These are phyloP conservation scores for Phalanger gymnotis DNA, from an alignment of 2,797 vertebrate genomes.

Conservation along the genomic window DNA sequence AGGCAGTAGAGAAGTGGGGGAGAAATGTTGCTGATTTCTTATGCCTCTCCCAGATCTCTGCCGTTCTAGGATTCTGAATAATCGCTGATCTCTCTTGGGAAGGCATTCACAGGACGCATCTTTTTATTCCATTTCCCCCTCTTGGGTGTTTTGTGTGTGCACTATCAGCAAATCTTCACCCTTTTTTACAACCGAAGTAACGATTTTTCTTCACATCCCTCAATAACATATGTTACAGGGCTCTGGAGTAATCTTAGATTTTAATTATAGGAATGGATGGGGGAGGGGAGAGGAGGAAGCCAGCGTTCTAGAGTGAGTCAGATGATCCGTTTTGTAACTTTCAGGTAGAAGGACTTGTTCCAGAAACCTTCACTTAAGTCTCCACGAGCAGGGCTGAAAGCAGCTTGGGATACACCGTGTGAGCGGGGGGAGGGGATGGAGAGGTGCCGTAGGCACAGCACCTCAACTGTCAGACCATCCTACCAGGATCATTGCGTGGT, in stretches of 20 bases:
- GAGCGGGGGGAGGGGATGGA: not conserved
- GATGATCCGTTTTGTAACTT: conserved; percentile 45
- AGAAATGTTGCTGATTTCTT: not conserved
- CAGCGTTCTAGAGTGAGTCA: not conserved
- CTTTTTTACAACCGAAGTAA: not conserved
- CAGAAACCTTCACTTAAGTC: conserved; percentile 1
- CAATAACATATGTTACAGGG: conserved; percentile 8
- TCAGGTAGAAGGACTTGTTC: conserved; percentile 13
- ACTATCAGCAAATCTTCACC: conserved; percentile 36
- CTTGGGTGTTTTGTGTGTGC: conserved; percentile 37
- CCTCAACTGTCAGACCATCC: not conserved
- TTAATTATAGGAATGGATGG: conserved; percentile 57
- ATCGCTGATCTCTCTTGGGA: conserved; percentile 10
- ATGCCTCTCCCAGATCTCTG: not conserved
- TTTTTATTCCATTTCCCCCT: not conserved
- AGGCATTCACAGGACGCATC: not conserved
- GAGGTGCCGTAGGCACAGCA: not conserved
- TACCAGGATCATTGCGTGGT: not conserved
- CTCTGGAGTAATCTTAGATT: conserved; percentile 49
- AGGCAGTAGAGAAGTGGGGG: not conserved
- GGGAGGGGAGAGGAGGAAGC: conserved; percentile 41
- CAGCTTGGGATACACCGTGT: not conserved
- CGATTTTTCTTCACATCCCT: not conserved
- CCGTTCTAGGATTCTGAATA: not conserved
- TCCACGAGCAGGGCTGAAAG: not conserved